Conservation (phyloP, 2,113 vertebrate genomes). For the Chauna torquata region DNA sequence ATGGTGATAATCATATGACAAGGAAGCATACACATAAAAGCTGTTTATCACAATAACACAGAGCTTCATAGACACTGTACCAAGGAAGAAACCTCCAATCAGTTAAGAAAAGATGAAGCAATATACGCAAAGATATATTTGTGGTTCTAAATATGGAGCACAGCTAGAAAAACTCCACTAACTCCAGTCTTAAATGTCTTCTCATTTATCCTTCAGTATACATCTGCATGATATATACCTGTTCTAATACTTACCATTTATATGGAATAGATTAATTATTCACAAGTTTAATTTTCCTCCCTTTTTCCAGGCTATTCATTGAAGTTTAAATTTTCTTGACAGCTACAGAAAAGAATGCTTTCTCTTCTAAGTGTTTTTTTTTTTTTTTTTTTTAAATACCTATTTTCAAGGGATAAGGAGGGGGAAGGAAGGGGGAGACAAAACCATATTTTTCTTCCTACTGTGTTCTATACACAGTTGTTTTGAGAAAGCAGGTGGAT, state of each 20-base stretch:
- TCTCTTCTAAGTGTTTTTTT: background rate
- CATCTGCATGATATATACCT: background rate
- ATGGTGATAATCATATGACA: background rate
- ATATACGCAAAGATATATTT: background rate
- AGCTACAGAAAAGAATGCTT: background rate
- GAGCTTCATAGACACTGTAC: background rate
- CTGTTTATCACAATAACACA: background rate
- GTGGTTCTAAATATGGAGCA: background rate
- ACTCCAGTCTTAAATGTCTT: background rate
- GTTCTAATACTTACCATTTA: background rate
- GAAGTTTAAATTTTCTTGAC: background rate
- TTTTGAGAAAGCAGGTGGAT: background rate
- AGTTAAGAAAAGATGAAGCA: background rate
- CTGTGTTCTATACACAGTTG: background rate
- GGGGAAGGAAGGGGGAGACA: rapidly evolving
- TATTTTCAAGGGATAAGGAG: background rate
- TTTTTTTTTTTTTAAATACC: no score
- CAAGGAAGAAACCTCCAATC: background rate
- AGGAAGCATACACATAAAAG: background rate
- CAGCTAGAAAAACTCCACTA: background rate
- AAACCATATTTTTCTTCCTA: background rate
- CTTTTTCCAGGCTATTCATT: background rate
- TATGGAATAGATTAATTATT: background rate
- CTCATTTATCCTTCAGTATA: background rate
- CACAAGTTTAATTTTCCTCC: background rate